Evolutionary conservation across 2,113 vertebrate genomes (phyloP).

Genomic region (Microcebus jonahi): DNA sequence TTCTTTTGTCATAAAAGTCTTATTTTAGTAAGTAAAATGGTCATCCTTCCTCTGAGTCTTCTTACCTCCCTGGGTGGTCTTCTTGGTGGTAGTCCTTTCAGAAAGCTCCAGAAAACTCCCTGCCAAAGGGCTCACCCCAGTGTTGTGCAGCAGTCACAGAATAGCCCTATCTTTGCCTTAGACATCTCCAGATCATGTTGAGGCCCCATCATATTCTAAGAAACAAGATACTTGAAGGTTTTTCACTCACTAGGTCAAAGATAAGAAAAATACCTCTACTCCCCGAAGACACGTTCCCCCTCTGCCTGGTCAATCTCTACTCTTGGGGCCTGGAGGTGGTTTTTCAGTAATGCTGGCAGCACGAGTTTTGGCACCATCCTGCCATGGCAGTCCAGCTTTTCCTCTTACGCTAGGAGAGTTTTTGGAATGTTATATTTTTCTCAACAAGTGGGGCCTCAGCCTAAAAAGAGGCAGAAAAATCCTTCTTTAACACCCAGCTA

Average conservation of each 20-base stretch:
- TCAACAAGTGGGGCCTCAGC: background rate
- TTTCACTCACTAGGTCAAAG: background rate
- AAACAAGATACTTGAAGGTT: background rate
- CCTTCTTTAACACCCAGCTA: background rate
- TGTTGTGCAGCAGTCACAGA: background rate
- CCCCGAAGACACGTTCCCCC: too few species aligned
- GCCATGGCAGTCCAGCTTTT: background rate
- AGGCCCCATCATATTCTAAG: background rate
- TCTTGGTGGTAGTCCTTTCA: background rate
- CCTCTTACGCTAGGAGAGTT: background rate
- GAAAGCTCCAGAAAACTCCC: background rate
- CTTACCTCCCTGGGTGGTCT: background rate
- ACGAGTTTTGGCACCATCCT: background rate
- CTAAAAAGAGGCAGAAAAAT: background rate
- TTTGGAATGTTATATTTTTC: background rate
- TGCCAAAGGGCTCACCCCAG: background rate
- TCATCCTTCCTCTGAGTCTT: background rate
- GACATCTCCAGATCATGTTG: background rate
- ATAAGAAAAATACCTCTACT: background rate
- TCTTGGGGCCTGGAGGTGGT: background rate
- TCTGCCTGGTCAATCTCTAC: background rate
- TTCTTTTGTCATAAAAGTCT: background rate
- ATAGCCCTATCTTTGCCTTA: background rate
- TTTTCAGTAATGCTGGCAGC: background rate
- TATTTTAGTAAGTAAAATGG: background rate